Percentiles rank a stretch among this genome's conserved stretches.
Evolutionary conservation across 2,113 vertebrate genomes (phyloP).

Genomic region (Gallinago paraguaiae): DNA sequence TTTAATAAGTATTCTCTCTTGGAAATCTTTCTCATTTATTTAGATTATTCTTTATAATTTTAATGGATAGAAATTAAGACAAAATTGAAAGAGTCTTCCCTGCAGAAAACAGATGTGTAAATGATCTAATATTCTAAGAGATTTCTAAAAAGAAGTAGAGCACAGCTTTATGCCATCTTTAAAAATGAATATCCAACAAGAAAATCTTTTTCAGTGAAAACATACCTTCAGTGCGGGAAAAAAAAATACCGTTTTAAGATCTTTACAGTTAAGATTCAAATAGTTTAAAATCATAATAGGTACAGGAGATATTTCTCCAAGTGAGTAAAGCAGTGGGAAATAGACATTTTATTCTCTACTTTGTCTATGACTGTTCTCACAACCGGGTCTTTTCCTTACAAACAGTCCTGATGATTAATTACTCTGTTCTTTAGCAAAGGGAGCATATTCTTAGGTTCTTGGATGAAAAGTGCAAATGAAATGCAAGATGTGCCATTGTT

Average conservation of each 20-base stretch:
- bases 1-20: not conserved
- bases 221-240: not conserved
- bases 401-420: conserved; percentile 36
- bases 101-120: conserved; percentile 45
- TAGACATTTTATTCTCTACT: not conserved
- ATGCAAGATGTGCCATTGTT: not conserved
- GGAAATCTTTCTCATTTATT: conserved; percentile 16
- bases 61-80: conserved; percentile 40
- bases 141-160: not conserved
- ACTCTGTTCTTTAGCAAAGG: not conserved
- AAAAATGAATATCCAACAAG: not conserved
- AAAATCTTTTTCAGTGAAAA: not conserved
- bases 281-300: not conserved
- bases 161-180: not conserved
- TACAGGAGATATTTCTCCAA: not conserved
- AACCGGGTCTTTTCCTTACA: not conserved
- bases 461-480: not conserved
- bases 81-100: conserved; percentile 5
- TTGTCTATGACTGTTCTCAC: not conserved
- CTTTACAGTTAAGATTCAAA: not conserved
- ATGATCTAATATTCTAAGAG: not conserved
- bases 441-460: not conserved
- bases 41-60: conserved; percentile 12
- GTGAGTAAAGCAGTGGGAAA: not conserved
- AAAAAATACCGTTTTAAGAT: not conserved